These are phyloP conservation scores for Scomber scombrus DNA, from an alignment of 2,113 vertebrate species.

Conservation along the genomic window DNA sequence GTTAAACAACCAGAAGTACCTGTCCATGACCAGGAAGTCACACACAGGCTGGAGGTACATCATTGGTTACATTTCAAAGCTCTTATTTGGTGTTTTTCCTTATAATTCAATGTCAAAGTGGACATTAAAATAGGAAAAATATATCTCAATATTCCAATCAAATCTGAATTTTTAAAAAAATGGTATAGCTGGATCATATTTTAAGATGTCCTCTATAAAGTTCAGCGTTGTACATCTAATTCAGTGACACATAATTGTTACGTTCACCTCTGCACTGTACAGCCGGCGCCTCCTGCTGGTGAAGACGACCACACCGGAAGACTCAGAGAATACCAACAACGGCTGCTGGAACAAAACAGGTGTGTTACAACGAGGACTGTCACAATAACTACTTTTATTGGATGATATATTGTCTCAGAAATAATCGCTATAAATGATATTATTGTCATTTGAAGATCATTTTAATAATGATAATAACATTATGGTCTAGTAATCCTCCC, in stretches of 20 bases:
- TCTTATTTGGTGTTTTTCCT: not conserved
- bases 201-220: not conserved
- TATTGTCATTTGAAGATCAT: too few species aligned
- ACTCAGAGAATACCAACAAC: conserved; percentile 87
- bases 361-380: conserved; percentile 52
- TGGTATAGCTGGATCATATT: not conserved
- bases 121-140: not conserved
- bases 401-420: too few species aligned
- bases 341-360: conserved; percentile 90
- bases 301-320: conserved; percentile 76
- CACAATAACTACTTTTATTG: too few species aligned
- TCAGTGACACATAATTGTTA: not conserved
- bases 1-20: conserved; percentile 16
- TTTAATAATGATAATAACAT: too few species aligned
- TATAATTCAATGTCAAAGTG: too few species aligned
- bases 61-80: not conserved
- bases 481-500: too few species aligned
- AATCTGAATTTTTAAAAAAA: too few species aligned
- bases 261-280: conserved; percentile 3
- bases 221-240: not conserved
- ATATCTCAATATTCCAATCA: too few species aligned
- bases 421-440: too few species aligned
- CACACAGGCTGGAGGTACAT: conserved; percentile 20
- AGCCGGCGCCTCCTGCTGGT: conserved; percentile 46
- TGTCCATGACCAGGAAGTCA: conserved; percentile 21